A percentile compares a stretch with the other conserved stretches of the same genome.
Evolutionary conservation across 2,797 vertebrate genomes (phyloP).

Genomic region (Liparis tanakae): DNA sequence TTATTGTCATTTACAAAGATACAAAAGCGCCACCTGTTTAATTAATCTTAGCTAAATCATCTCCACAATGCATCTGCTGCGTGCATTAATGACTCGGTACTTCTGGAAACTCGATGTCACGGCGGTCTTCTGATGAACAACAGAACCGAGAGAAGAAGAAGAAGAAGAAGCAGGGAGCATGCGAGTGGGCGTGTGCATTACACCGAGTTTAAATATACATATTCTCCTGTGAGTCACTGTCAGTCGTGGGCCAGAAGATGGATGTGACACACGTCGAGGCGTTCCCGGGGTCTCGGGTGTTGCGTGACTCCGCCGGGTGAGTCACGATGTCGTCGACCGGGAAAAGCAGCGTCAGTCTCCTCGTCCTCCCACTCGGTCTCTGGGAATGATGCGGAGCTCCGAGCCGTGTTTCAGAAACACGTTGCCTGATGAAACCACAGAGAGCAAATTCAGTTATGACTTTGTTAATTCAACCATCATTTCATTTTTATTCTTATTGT

Average conservation of each 20-base stretch:
- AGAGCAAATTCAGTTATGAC: background rate
- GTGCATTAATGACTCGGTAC: conserved; percentile 22
- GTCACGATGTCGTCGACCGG: conserved; percentile 59
- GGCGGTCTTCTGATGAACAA: conserved; percentile 21
- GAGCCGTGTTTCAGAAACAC: conserved; percentile 98
- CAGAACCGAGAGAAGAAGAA: background rate
- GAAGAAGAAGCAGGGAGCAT: conserved; percentile 13
- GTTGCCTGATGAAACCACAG: conserved; percentile 69
- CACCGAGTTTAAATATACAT: conserved; percentile 45
- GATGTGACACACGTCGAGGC: conserved; percentile 68
- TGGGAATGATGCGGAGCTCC: conserved; percentile 96
- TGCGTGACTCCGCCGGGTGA: conserved; percentile 57
- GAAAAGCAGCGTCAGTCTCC: conserved; percentile 63
- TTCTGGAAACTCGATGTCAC: conserved; percentile 8
- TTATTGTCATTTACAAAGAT: conserved; percentile 59
- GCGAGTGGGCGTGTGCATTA: conserved; percentile 21
- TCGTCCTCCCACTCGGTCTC: conserved; percentile 91
- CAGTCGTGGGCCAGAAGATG: conserved; percentile 64
- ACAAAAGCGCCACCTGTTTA: conserved; percentile 47
- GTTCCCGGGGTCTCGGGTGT: conserved; percentile 67
- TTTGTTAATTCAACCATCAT: background rate
- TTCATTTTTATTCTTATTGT: too few relatives aligned
- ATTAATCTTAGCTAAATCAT: conserved; percentile 20
- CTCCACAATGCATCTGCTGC: conserved; percentile 23
- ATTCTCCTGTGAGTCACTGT: conserved; percentile 61